These are phyloP conservation scores for Cossypha polioptera DNA, from an alignment of 2,797 vertebrate genomes.

Conservation along the genomic window DNA sequence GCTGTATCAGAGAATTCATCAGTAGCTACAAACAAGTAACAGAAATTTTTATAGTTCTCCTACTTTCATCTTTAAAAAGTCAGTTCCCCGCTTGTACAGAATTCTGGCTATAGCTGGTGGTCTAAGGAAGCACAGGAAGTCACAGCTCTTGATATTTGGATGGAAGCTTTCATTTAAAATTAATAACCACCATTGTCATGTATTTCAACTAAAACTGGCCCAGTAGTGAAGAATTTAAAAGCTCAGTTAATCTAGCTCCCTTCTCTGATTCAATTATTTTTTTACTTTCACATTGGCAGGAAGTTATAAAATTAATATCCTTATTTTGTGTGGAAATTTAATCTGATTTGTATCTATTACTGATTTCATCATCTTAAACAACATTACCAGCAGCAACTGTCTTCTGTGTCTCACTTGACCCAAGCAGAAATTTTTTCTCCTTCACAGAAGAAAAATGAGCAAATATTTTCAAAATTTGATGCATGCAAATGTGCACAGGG, in stretches of 20 bases:
- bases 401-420: neutral
- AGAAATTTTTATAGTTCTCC: neutral
- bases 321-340: neutral
- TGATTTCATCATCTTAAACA: neutral
- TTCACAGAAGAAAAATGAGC: neutral
- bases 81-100: neutral
- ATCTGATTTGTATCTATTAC: neutral
- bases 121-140: neutral
- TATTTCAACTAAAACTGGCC: neutral
- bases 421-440: rapidly evolving
- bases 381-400: neutral
- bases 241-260: neutral
- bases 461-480: neutral
- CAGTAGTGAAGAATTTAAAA: neutral
- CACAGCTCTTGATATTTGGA: neutral
- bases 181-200: neutral
- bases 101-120: neutral
- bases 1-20: neutral
- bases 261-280: neutral
- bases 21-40: neutral
- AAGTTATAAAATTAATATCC: neutral
- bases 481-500: neutral
- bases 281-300: neutral
- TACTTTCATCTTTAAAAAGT: neutral
- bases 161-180: neutral